Conservation (phyloP, 2,113 vertebrate genomes). For the zebrafish (Danio rerio) region DNA sequence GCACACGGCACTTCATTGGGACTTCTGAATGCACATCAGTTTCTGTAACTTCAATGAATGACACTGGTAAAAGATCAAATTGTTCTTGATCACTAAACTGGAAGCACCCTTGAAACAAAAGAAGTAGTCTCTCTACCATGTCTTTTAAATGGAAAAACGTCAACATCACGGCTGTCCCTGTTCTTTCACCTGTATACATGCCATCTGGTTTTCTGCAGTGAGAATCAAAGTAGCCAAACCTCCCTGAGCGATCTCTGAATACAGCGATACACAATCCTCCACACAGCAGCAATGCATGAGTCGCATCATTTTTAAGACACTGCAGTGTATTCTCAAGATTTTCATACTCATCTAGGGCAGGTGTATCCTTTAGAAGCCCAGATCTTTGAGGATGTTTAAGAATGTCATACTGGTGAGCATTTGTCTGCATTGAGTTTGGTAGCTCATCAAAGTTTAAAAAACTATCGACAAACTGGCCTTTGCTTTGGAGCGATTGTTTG, state of each 20-base stretch:
- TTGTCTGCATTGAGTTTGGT: not conserved
- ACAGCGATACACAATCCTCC: not conserved
- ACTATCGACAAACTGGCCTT: not conserved
- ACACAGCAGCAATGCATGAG: not conserved
- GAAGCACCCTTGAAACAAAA: not conserved
- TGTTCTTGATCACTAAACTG: not conserved
- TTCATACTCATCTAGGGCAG: not conserved
- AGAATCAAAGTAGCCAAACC: conserved; percentile 13
- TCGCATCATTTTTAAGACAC: not conserved
- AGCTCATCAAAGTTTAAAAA: conserved; percentile 24
- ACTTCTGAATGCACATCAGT: not conserved
- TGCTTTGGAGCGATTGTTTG: not conserved
- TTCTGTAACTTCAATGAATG: not conserved
- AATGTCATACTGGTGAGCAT: not conserved
- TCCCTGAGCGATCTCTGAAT: not conserved
- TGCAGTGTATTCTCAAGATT: not conserved
- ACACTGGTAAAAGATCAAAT: not conserved
- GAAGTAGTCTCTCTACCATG: not conserved
- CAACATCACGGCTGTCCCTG: conserved; percentile 18
- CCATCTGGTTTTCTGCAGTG: conserved; percentile 18
- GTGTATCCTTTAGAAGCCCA: conserved; percentile 1
- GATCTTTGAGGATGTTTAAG: not conserved
- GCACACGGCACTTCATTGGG: too few relatives aligned
- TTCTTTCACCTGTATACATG: not conserved
- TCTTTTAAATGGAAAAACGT: not conserved